Conservation (phyloP, 2,797 vertebrate genomes). For the Balearica regulorum region DNA sequence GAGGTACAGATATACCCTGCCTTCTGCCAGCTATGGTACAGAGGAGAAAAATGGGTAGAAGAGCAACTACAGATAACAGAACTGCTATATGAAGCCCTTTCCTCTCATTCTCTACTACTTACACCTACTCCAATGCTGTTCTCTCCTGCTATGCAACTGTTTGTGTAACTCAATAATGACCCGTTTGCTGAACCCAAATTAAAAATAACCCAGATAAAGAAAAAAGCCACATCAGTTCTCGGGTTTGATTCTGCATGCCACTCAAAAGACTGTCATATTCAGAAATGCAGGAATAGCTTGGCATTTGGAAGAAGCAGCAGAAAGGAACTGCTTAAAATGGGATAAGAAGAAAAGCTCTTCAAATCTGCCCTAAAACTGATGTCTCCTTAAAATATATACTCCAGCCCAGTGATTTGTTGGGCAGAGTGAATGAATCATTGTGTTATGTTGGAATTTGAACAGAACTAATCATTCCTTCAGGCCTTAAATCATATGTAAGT, state of each 20-base stretch:
- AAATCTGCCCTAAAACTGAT: not conserved
- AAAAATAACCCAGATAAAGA: not conserved
- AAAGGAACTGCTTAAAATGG: not conserved
- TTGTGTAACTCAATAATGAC: not conserved
- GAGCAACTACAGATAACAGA: not conserved
- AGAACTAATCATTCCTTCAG: not conserved
- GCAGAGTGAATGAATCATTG: not conserved
- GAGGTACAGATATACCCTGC: not conserved
- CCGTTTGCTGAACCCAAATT: not conserved
- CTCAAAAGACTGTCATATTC: not conserved
- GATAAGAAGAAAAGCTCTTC: not conserved
- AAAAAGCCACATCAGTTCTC: not conserved
- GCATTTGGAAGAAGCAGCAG: not conserved
- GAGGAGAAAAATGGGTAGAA: not conserved
- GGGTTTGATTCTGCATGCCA: not conserved
- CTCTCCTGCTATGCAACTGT: not conserved
- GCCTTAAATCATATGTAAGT: not conserved
- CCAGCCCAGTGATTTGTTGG: not conserved
- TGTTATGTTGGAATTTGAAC: not conserved
- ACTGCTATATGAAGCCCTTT: not conserved
- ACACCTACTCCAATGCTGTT: not conserved
- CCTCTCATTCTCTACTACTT: not conserved
- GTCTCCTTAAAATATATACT: not conserved
- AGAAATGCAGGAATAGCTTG: not conserved
- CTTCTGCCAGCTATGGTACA: not conserved